These are phyloP conservation scores for Limnephilus auricula DNA, from an alignment of 2,888 invertebrate genomes.

Conservation along the genomic window DNA sequence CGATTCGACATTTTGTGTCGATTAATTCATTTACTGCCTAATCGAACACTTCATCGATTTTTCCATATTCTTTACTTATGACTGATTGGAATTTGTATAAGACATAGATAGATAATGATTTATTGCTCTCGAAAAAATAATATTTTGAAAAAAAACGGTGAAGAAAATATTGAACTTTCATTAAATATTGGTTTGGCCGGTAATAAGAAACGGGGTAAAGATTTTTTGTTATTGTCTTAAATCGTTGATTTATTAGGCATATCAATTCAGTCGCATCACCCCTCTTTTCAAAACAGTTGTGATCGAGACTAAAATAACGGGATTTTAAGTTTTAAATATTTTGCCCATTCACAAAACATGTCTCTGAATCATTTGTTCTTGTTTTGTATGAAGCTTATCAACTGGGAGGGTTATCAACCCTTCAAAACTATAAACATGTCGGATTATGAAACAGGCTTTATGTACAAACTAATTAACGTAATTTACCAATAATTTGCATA, in stretches of 20 bases:
- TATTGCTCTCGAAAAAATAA: no score
- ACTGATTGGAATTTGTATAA: no score
- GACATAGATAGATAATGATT: no score
- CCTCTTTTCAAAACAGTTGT: background rate
- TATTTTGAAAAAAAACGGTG: no score
- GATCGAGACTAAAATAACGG: background rate
- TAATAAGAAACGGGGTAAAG: no score
- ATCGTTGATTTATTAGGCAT: background rate
- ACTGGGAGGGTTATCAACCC: background rate
- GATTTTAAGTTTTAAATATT: background rate
- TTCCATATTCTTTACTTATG: background rate
- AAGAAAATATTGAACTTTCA: no score
- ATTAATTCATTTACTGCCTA: constrained; percentile 7
- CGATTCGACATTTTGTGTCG: constrained; percentile 26
- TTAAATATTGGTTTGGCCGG: no score
- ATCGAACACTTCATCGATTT: background rate
- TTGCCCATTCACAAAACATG: background rate
- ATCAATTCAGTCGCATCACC: background rate
- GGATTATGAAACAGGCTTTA: background rate
- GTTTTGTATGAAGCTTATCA: background rate
- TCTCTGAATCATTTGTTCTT: background rate
- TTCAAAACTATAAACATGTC: background rate
- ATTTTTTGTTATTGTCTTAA: background rate
- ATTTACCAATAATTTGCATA: background rate
- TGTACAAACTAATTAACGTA: background rate